A percentile compares a stretch with the other conserved stretches of the same genome.
Conservation (phyloP, 23 tunicate species). For the Trididemnum nubilum region DNA sequence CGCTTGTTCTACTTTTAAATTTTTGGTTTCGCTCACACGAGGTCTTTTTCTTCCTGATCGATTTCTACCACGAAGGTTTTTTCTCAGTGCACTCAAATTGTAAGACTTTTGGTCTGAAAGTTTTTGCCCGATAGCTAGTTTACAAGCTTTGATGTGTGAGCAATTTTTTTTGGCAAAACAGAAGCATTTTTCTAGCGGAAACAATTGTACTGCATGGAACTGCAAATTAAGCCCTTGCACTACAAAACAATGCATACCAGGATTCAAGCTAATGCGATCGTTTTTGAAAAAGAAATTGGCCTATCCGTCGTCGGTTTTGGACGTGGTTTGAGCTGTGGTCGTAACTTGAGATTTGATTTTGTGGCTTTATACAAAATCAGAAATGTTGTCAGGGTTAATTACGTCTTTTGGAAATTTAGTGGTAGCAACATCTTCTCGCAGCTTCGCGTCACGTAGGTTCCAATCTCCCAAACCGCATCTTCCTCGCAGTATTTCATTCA, state of each 20-base stretch:
- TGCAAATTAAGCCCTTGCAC: background rate
- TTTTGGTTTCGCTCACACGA: background rate
- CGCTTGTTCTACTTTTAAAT: background rate
- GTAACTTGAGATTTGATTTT: no score
- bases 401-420: background rate
- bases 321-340: background rate
- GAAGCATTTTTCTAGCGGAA: background rate
- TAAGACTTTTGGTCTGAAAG: background rate
- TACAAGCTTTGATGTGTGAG: background rate
- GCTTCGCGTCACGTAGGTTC: background rate
- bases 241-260: background rate
- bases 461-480: constrained; percentile 12
- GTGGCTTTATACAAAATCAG: background rate
- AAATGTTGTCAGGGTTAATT: background rate
- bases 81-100: background rate
- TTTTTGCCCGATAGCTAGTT: background rate
- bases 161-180: background rate
- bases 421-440: background rate
- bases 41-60: background rate
- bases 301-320: background rate
- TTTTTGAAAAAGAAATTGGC: background rate
- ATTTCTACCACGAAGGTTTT: background rate
- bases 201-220: background rate
- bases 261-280: background rate
- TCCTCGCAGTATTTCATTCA: background rate